Evolutionary conservation across 2,888 invertebrate genomes (phyloP).

Genomic region (Unio pictorum): DNA sequence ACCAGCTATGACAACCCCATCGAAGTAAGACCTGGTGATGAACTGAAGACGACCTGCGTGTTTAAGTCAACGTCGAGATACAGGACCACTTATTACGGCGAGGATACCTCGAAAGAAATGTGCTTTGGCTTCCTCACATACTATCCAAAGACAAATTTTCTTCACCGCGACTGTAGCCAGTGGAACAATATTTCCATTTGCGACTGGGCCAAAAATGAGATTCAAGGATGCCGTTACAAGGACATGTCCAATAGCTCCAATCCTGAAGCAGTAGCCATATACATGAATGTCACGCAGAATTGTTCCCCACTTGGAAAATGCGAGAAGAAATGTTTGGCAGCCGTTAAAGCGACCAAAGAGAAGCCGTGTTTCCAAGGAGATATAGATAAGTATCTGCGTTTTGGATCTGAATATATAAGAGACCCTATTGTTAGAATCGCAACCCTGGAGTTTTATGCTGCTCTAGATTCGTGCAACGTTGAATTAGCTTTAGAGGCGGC

Average conservation of each 20-base stretch:
- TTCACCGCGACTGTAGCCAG: conserved; percentile 8
- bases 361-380: conserved; percentile 34
- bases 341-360: conserved; percentile 16
- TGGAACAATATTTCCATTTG: conserved; percentile 7
- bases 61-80: conserved; percentile 29
- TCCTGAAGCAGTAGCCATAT: conserved; percentile 16
- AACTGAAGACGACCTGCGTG: conserved; percentile 35
- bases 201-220: conserved; percentile 3
- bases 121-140: conserved; percentile 52
- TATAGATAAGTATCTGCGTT: conserved; percentile 7
- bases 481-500: conserved; percentile 4
- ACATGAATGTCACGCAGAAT: conserved; percentile 4
- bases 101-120: conserved; percentile 56
- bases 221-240: conserved; percentile 20
- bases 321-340: conserved; percentile 19
- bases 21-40: conserved; percentile 39
- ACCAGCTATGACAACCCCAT: conserved; percentile 37
- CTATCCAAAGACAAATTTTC: conserved; percentile 38
- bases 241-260: conserved; percentile 8
- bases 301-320: conserved; percentile 21
- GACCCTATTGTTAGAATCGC: background rate
- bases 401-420: background rate
- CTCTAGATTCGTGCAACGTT: too few relatives aligned
- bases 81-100: conserved; percentile 40
- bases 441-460: conserved; percentile 1